Percentiles rank a stretch among this genome's conserved stretches.
Conservation (phyloP, 2,113 vertebrate genomes). For the Ptychochromis oligacanthus region DNA sequence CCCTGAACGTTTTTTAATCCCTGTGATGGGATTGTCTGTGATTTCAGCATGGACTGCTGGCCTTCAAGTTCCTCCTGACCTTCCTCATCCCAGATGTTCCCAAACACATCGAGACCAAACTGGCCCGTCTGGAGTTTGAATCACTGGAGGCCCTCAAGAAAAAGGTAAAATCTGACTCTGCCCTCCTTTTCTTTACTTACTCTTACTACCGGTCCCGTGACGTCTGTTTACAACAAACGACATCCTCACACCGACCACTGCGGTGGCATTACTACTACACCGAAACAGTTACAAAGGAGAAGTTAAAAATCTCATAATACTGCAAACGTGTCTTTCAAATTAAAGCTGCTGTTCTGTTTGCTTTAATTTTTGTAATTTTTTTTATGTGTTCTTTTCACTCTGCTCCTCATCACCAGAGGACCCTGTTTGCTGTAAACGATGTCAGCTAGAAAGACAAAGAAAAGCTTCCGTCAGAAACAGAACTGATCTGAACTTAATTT, state of each 20-base stretch:
- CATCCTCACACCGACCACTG: too few species aligned
- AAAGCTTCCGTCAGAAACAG: neutral
- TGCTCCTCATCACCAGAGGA: neutral
- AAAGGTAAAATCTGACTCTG: constrained; percentile 82
- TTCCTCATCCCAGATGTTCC: constrained; percentile 95
- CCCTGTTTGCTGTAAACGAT: neutral
- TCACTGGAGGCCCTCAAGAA: constrained; percentile 94
- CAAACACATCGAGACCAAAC: constrained; percentile 86
- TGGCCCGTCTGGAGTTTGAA: constrained; percentile 91
- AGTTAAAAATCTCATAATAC: too few species aligned
- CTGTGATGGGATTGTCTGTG: constrained; percentile 21
- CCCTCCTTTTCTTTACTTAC: neutral
- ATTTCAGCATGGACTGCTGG: constrained; percentile 88
- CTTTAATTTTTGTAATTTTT: neutral
- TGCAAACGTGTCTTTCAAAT: too few species aligned
- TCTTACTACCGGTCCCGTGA: neutral
- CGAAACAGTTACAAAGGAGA: neutral
- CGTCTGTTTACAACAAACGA: neutral
- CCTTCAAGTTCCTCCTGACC: constrained; percentile 90
- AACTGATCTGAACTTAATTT: neutral
- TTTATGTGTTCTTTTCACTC: neutral
- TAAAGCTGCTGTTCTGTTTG: neutral
- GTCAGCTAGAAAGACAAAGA: neutral
- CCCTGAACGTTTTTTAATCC: neutral
- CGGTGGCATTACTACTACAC: neutral